Percentiles rank a stretch among this genome's conserved stretches.
Conservation (phyloP, 2,113 vertebrate species). For the Pygoscelis adeliae region DNA sequence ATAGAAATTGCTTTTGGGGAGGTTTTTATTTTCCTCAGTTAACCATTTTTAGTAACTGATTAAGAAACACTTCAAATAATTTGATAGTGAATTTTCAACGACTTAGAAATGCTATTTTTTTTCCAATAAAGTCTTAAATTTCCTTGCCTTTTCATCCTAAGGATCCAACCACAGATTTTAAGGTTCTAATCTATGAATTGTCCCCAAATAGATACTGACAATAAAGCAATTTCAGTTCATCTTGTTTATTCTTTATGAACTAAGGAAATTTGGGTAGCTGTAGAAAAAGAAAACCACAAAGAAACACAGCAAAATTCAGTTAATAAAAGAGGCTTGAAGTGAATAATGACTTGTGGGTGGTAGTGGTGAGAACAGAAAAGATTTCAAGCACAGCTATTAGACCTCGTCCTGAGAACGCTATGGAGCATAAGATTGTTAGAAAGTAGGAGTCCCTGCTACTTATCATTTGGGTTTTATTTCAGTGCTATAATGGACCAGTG, state of each 20-base stretch:
- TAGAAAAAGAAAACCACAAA: not conserved
- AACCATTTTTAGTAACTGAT: not conserved
- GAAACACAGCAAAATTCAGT: not conserved
- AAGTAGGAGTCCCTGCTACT: not conserved
- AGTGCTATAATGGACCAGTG: not conserved
- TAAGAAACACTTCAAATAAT: not conserved
- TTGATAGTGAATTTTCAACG: not conserved
- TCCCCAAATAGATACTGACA: not conserved
- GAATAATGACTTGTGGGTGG: not conserved
- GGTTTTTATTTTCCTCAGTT: not conserved
- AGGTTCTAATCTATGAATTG: not conserved
- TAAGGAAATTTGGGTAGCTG: not conserved
- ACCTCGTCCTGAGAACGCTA: not conserved
- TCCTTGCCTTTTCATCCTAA: not conserved
- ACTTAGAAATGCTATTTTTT: not conserved
- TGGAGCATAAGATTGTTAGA: not conserved
- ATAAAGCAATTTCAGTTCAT: not conserved
- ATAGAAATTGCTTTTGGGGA: not conserved
- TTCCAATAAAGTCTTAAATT: not conserved
- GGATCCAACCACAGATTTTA: not conserved
- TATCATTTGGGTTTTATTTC: not conserved
- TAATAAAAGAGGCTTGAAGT: not conserved
- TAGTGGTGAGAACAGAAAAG: not conserved
- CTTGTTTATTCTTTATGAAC: not conserved
- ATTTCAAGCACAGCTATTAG: not conserved